A percentile compares a stretch with the other conserved stretches of the same genome.
phyloP scores from a whole-genome alignment of 1,140 invertebrate genomes.

The Tetragonula clypearis region DNA sequence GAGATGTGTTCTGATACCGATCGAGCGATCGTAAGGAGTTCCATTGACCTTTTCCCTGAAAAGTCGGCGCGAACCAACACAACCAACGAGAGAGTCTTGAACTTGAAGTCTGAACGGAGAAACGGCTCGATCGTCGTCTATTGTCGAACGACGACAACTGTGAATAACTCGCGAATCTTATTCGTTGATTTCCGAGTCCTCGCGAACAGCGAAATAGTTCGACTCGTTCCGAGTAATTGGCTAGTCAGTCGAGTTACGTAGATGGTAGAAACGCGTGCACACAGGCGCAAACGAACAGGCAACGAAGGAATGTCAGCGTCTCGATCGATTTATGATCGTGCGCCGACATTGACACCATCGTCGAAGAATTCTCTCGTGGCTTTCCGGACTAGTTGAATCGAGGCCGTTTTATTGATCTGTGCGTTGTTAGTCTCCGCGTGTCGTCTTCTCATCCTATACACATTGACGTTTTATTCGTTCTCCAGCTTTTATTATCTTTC shows the following conservation, averaged over 20 bases:
- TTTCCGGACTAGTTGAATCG: background rate
- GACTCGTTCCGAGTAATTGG: conserved; percentile 25
- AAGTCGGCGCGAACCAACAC: background rate
- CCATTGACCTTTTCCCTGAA: conserved; percentile 53
- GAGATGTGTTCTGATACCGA: conserved; percentile 42
- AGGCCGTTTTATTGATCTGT: background rate
- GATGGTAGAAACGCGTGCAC: conserved; percentile 4
- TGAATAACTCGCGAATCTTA: conserved; percentile 21
- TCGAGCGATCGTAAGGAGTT: conserved; percentile 55
- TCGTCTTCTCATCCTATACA: background rate
- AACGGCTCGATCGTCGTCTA: background rate
- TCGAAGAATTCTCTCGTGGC: background rate
- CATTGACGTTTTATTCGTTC: background rate
- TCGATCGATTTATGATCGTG: conserved; percentile 57
- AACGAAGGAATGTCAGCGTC: conserved; percentile 21
- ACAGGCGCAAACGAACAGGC: background rate
- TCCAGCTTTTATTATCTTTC: background rate
- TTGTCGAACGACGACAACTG: background rate
- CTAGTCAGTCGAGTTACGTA: conserved; percentile 41
- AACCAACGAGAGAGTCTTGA: background rate
- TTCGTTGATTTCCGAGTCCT: background rate
- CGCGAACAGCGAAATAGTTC: background rate
- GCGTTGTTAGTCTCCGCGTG: background rate
- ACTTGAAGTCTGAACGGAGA: conserved; percentile 26
- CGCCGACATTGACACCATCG: conserved; percentile 36